These are phyloP conservation scores for Zaprionus taronus DNA, from an alignment of 1,140 invertebrate species.

Conservation along the genomic window DNA sequence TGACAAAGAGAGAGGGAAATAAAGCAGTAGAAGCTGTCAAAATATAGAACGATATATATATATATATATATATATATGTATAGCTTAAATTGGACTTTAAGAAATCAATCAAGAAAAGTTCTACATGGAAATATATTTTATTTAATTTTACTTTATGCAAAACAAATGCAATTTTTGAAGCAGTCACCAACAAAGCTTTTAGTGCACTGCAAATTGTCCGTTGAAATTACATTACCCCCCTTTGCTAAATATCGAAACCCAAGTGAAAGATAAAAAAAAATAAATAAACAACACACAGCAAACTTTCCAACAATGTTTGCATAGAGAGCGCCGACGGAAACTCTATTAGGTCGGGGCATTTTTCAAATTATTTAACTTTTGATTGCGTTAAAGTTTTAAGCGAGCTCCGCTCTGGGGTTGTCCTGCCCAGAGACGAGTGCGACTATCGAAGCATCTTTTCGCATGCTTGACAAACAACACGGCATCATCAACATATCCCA, in stretches of 20 bases:
- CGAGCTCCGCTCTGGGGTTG: neutral
- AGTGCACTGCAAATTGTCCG: conserved; percentile 1
- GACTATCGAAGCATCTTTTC: conserved; percentile 25
- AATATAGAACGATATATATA: too few relatives aligned
- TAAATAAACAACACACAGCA: neutral
- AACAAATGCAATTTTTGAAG: conserved; percentile 3
- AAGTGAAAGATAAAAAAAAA: neutral
- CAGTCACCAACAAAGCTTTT: neutral
- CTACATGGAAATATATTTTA: too few relatives aligned
- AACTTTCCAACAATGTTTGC: conserved; percentile 4
- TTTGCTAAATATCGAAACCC: neutral
- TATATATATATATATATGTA: neutral
- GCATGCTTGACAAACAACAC: conserved; percentile 44
- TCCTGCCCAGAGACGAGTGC: conserved; percentile 5
- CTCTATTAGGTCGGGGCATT: conserved; percentile 2
- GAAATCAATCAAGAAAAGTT: neutral
- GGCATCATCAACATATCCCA: conserved; percentile 23
- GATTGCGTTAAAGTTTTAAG: conserved; percentile 7
- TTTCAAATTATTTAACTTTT: conserved; percentile 10
- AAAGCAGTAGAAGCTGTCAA: too few relatives aligned
- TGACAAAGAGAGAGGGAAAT: neutral
- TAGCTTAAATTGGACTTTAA: neutral
- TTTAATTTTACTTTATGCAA: neutral
- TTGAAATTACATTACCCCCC: neutral
- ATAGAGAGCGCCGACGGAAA: neutral